Conservation (phyloP, 2,113 vertebrate species). For the Corythaeola cristata region DNA sequence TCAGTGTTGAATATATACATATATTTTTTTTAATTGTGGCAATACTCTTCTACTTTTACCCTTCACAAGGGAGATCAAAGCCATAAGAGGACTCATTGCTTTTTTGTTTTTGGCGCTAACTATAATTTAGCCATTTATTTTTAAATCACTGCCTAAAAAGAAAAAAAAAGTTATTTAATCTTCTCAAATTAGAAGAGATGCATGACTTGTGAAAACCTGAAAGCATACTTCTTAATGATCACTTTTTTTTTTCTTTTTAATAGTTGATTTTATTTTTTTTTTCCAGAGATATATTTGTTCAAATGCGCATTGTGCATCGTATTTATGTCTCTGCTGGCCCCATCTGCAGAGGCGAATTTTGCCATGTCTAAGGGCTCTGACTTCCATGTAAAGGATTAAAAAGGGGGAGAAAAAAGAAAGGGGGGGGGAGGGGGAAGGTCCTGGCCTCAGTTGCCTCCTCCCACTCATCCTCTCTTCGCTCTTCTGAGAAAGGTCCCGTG, state of each 20-base stretch:
- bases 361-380: conserved; percentile 24
- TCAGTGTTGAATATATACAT: conserved; percentile 67
- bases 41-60: conserved; percentile 85
- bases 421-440: too few species aligned
- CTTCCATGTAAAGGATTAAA: conserved; percentile 27
- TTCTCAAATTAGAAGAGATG: conserved; percentile 52
- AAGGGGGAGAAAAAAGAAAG: background rate
- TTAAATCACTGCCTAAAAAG: conserved; percentile 61
- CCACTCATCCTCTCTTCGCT: background rate
- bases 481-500: background rate
- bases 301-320: conserved; percentile 39
- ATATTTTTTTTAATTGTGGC: conserved; percentile 80
- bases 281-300: conserved; percentile 3
- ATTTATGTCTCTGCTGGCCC: background rate
- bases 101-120: conserved; percentile 61
- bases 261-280: conserved; percentile 4
- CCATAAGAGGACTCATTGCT: conserved; percentile 91
- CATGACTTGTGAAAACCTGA: conserved; percentile 55
- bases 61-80: conserved; percentile 96
- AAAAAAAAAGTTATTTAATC: background rate
- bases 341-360: conserved; percentile 17
- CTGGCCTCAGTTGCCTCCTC: background rate
- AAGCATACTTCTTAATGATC: conserved; percentile 56
- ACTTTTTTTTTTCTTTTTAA: conserved; percentile 18
- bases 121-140: conserved; percentile 66